Evolutionary conservation across 1,140 invertebrate genomes (phyloP), one percentile per base, ranked within the genome.

Genomic region (Aphis gossypii): DNA sequence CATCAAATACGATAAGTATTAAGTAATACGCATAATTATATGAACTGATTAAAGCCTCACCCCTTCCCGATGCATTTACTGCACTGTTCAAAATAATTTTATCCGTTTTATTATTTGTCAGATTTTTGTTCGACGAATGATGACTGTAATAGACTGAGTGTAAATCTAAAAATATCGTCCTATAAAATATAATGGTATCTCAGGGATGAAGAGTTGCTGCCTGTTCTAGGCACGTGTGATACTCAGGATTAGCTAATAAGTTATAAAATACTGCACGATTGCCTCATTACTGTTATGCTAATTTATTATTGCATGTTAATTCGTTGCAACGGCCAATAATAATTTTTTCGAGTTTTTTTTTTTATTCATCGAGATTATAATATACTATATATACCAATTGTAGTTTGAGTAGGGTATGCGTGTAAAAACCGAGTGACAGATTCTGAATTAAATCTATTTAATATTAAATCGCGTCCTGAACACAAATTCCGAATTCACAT

Each of bases 391-490:
- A 60, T 60, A 30, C 9, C 60, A 76, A 76, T 76, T 76, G 60
- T 76, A 76, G 60, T 76, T 76, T 35, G 60, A 76, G 30, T 76
- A 76, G 60, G 60, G 60, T n/a, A 6, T 68, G 3, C 18, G n/a
- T 76, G 60, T 76, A n/a, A n/a, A 76, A 76, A 76, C 60, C n/a
- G n/a, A 76, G n/a, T 76, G 60, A 76, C 60, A 76, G 60, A n/a
- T 76, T 76, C n/a, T n/a, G 60, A 76, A 76, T 76, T 76, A 76
- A 76, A 76, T 76, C 60, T 76, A 76, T 76, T 76, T 76, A 76
- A 76, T 76, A 76, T 76, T 76, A 76, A 76, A 76, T 76, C 30
- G 60, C n/a, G 60, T 35, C 60, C 60, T 76, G 60, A n/a, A 76
- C 60, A 76, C n/a, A n/a, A 76, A 76, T 76, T 76, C 60, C 60